Evolutionary conservation across 2,888 invertebrate genomes (phyloP).

Genomic region (Andrena camellia): DNA sequence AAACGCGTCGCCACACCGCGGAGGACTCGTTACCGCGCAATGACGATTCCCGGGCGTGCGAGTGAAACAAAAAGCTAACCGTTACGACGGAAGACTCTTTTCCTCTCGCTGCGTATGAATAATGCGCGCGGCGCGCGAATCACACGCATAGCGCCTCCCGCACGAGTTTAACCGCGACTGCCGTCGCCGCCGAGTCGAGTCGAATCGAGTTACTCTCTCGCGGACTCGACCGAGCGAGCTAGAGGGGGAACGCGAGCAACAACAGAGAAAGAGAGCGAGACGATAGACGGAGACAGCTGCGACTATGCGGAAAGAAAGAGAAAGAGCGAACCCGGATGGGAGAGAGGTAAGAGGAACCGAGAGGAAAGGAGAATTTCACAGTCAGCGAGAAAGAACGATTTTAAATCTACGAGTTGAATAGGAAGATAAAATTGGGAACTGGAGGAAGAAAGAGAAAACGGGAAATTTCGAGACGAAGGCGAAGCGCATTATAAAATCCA

Average conservation of each 20-base stretch:
- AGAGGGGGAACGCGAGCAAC: constrained; percentile 27
- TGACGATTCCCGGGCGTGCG: neutral
- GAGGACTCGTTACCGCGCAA: neutral
- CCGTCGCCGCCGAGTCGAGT: constrained; percentile 66
- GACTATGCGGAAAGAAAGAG: constrained; percentile 9
- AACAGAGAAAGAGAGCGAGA: constrained; percentile 24
- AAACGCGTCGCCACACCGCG: neutral
- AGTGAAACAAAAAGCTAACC: constrained; percentile 6
- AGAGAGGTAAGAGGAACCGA: constrained; percentile 7
- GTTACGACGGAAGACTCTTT: constrained; percentile 22
- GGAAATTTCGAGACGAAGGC: constrained; percentile 10
- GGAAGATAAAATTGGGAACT: constrained; percentile 1
- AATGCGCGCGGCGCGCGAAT: constrained; percentile 48
- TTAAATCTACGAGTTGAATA: constrained; percentile 1
- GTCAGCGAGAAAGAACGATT: constrained; percentile 26
- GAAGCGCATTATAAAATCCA: constrained; percentile 21
- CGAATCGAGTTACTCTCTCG: constrained; percentile 74
- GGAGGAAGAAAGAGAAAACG: neutral
- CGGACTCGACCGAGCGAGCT: constrained; percentile 52
- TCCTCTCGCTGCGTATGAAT: constrained; percentile 30
- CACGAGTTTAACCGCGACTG: constrained; percentile 79
- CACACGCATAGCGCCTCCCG: constrained; percentile 64
- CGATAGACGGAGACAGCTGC: constrained; percentile 12
- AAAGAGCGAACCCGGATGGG: neutral
- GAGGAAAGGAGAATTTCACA: constrained; percentile 34